Evolutionary conservation across 2,797 vertebrate genomes (phyloP), one percentile per base, ranked within the genome.

Genomic region (Gallinago stenura): DNA sequence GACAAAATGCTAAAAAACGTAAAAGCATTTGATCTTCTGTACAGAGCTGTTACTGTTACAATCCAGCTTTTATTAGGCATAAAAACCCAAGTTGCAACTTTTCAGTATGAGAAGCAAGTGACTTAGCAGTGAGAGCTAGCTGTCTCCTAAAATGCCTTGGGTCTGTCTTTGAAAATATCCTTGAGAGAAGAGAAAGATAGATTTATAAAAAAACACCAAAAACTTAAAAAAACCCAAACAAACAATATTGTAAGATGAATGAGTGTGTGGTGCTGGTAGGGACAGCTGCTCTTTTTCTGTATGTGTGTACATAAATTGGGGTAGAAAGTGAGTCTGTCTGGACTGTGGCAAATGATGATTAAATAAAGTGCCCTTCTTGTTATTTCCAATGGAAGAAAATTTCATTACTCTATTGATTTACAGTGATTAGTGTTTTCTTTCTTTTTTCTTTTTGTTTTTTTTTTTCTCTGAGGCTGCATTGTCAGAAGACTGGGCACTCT

Each of bases 321-420:
- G 75, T 54, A 75, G 75, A 86, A 93, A 84, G 51, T 70, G 85
- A 79, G 31, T 83, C 90, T 90, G 31, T 82, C 90, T 90, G 91
- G 77, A 90, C 90, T 89, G 10, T 65, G 48, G n/a, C 18, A 95
- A 96, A 90, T 95, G n/a, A 75, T 89, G 70, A 94, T 95, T 91
- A 89, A 94, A 91, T 81, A 80, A 95, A 57, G 31, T 84, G 53
- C 53, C 72, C 14, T 93, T 35, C 15, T 81, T 81, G 64, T 94
- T 57, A 77, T 91, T 89, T 93, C 31, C 57, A 90, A 25, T 90
- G 53, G 41, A 92, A 73, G 46, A 86, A 69, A 82, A 89, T 72
- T 66, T 75, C 62, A n/a, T 97, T 91, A 54, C 37, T 97, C n/a
- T 56, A 60, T 68, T 89, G 88, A 95, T 93, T 89, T 89, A 11